These are phyloP conservation scores for Carassius gibelio DNA, from an alignment of 2,113 vertebrate genomes.

Conservation along the genomic window DNA sequence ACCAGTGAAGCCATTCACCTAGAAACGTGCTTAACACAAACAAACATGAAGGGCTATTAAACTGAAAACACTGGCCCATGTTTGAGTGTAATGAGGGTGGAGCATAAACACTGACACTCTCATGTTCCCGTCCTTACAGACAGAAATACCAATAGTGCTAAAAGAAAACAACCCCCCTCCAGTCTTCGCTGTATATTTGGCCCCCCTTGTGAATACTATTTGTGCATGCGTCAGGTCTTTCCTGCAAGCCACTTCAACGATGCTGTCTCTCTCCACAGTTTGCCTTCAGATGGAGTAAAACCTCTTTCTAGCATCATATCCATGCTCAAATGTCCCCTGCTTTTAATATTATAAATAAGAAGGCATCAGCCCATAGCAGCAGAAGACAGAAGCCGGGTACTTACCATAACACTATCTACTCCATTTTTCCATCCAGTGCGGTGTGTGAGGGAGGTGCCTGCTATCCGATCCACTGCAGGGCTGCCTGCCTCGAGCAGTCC, in stretches of 20 bases:
- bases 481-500: conserved; percentile 79
- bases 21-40: background rate
- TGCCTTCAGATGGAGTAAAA: conserved; percentile 59
- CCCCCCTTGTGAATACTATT: conserved; percentile 22
- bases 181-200: background rate
- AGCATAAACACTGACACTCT: conserved; percentile 1
- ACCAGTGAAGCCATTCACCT: background rate
- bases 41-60: background rate
- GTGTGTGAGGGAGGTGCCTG: conserved; percentile 82
- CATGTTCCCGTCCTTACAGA: background rate
- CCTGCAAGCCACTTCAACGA: conserved; percentile 54
- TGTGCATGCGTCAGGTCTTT: conserved; percentile 48
- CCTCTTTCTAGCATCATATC: conserved; percentile 54
- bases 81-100: background rate
- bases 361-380: conserved; percentile 61
- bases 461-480: conserved; percentile 87
- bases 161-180: conserved; percentile 12
- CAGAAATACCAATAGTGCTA: conserved; percentile 29
- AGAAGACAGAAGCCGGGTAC: conserved; percentile 67
- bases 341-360: background rate
- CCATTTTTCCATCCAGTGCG: conserved; percentile 82
- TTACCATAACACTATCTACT: conserved; percentile 84
- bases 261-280: conserved; percentile 37
- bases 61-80: conserved; percentile 11
- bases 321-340: conserved; percentile 22